phyloP scores from a whole-genome alignment of 2,888 invertebrate species.

The Lasiommata megera region DNA sequence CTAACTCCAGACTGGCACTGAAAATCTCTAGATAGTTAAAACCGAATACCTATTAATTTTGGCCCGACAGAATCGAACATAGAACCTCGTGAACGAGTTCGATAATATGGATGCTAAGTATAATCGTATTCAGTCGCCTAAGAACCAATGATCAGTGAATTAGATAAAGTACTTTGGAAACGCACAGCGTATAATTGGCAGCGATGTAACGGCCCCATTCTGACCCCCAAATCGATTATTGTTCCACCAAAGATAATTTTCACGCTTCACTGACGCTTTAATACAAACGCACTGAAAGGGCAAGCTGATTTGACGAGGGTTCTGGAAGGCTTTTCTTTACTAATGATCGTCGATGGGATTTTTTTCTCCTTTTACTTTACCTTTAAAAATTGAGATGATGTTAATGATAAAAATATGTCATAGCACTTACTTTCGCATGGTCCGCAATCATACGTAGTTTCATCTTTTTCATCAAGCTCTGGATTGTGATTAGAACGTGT shows the following conservation, averaged over 20 bases:
- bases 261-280: conserved; percentile 33
- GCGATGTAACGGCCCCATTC: conserved; percentile 34
- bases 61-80: no score
- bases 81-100: no score
- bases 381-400: background rate
- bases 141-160: conserved; percentile 26
- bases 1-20: no score
- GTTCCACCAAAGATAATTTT: conserved; percentile 39
- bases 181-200: conserved; percentile 48
- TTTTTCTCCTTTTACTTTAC: conserved; percentile 1
- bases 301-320: conserved; percentile 31
- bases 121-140: conserved; percentile 11
- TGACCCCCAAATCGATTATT: conserved; percentile 46
- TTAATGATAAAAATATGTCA: background rate
- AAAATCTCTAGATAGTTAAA: no score
- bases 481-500: no score
- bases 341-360: conserved; percentile 9
- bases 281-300: conserved; percentile 31
- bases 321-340: conserved; percentile 26
- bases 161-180: conserved; percentile 31
- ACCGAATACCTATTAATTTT: no score
- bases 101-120: background rate
- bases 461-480: no score
- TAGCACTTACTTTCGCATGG: background rate
- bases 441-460: no score